phyloP scores from a whole-genome alignment of 1,140 invertebrate species.

The Dreissena polymorpha region DNA sequence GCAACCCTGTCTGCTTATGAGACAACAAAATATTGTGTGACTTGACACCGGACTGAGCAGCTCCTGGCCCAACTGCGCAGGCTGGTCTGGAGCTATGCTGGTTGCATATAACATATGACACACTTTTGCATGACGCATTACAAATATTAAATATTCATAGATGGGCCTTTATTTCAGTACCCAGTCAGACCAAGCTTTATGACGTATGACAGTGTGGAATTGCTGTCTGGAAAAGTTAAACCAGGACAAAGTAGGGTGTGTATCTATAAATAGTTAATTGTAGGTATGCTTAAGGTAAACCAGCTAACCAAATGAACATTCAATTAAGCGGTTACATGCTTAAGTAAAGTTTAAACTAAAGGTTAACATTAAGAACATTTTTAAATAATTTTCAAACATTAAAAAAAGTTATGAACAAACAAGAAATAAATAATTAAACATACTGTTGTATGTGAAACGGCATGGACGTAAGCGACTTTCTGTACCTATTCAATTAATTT shows the following conservation, averaged over 20 bases:
- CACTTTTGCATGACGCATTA: background rate
- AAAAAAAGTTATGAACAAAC: too few relatives aligned
- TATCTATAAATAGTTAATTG: background rate
- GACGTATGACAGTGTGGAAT: conserved; percentile 48
- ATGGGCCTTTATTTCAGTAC: conserved; percentile 33
- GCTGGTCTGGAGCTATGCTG: background rate
- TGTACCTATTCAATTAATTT: too few relatives aligned
- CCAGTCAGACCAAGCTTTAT: conserved; percentile 48
- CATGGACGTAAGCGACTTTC: too few relatives aligned
- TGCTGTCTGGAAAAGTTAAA: conserved; percentile 44
- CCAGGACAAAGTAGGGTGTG: conserved; percentile 49
- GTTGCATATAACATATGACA: background rate
- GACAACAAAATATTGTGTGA: background rate
- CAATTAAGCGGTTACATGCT: too few relatives aligned
- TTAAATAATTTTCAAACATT: too few relatives aligned
- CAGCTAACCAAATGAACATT: too few relatives aligned
- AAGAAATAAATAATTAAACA: too few relatives aligned
- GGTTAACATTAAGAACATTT: too few relatives aligned
- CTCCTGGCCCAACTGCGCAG: background rate
- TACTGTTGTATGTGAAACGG: too few relatives aligned
- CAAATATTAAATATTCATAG: background rate
- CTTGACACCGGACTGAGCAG: background rate
- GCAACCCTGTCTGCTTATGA: background rate
- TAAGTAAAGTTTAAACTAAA: too few relatives aligned
- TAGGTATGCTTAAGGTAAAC: too few relatives aligned